Evolutionary conservation across 2,113 vertebrate species (phyloP).

Genomic region (Mixornis gularis): DNA sequence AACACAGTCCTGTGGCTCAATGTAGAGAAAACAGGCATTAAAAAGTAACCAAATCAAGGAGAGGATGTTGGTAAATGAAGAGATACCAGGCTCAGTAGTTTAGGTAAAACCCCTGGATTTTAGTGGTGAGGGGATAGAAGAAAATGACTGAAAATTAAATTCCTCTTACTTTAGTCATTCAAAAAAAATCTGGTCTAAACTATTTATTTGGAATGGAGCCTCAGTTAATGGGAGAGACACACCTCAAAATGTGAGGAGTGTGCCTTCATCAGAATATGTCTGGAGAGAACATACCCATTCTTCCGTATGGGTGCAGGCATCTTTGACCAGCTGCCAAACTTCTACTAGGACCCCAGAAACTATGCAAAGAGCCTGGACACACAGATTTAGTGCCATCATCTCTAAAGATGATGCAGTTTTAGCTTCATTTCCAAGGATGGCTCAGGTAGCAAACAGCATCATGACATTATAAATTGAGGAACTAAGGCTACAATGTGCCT

Average conservation of each 20-base stretch:
- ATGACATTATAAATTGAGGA: background rate
- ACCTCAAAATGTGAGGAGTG: background rate
- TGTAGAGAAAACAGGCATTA: background rate
- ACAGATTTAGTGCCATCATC: background rate
- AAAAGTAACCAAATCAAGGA: background rate
- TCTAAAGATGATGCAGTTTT: background rate
- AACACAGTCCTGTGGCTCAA: background rate
- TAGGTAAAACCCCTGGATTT: background rate
- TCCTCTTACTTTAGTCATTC: background rate
- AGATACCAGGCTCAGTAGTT: background rate
- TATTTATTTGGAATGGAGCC: background rate
- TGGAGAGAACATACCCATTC: fast-evolving
- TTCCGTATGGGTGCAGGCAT: background rate
- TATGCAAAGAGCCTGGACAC: background rate
- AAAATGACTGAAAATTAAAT: background rate
- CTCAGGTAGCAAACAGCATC: background rate
- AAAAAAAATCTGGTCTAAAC: background rate
- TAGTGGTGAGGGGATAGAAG: background rate
- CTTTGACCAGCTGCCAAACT: background rate
- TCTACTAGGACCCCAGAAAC: background rate
- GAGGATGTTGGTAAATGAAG: background rate
- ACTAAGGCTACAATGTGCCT: background rate
- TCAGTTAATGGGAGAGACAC: background rate
- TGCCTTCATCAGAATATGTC: background rate
- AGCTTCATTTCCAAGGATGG: background rate